These are phyloP conservation scores for Agrilus cyanescens DNA, from an alignment of 2,888 invertebrate genomes.

Conservation along the genomic window DNA sequence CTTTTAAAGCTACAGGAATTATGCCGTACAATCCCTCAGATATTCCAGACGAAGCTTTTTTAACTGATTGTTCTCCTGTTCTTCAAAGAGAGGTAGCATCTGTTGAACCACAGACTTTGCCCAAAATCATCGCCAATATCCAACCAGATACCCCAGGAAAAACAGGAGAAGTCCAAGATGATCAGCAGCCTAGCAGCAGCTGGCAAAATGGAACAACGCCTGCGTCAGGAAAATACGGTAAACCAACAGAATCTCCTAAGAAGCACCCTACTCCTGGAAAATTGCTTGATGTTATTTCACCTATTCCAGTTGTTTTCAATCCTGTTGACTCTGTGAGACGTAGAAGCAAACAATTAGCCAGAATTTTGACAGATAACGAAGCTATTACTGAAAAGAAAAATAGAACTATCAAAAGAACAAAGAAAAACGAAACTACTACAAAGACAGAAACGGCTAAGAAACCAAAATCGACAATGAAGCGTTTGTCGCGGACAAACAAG, in stretches of 20 bases:
- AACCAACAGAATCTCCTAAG: not conserved
- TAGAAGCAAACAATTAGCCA: conserved; percentile 1
- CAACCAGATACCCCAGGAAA: not conserved
- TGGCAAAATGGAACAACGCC: not conserved
- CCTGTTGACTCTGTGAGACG: not conserved
- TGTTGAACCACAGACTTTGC: too few relatives aligned
- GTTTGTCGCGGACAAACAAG: too few relatives aligned
- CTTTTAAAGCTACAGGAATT: conserved; percentile 12
- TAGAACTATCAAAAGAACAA: too few relatives aligned
- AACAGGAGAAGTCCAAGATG: too few relatives aligned
- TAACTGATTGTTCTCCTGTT: too few relatives aligned
- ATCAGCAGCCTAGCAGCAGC: not conserved
- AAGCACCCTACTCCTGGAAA: conserved; percentile 5
- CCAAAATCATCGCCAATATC: not conserved
- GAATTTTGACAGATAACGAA: too few relatives aligned
- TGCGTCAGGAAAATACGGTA: not conserved
- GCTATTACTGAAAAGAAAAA: too few relatives aligned
- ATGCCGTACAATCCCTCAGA: conserved; percentile 9
- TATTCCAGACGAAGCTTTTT: too few relatives aligned
- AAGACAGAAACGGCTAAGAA: too few relatives aligned
- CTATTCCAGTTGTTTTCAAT: conserved; percentile 1
- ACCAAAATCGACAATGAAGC: too few relatives aligned
- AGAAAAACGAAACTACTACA: too few relatives aligned
- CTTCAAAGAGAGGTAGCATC: too few relatives aligned
- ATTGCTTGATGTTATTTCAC: conserved; percentile 2